A percentile compares a stretch with the other conserved stretches of the same genome.
phyloP scores from a whole-genome alignment of 2,888 invertebrate genomes.

The Scaptomyza caliginosa region DNA sequence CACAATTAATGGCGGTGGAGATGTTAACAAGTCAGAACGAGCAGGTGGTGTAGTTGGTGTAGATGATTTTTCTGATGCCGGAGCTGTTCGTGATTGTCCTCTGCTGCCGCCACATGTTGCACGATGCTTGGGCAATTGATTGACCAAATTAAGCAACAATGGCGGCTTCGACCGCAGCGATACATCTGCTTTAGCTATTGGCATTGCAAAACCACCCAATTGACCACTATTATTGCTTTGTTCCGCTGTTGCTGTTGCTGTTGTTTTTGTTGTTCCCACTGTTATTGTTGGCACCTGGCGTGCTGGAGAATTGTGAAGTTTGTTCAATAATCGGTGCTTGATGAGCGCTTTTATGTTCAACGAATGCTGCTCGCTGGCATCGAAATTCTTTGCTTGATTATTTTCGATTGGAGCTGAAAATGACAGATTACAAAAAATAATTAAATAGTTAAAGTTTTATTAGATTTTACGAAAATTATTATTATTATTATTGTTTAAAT shows the following conservation, averaged over 20 bases:
- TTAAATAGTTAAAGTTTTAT: too few species aligned
- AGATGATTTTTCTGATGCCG: neutral
- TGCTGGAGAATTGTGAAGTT: constrained; percentile 12
- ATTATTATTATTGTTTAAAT: neutral
- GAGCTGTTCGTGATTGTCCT: neutral
- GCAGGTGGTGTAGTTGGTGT: neutral
- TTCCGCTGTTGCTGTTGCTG: neutral
- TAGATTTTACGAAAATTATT: too few species aligned
- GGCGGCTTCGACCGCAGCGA: constrained; percentile 38
- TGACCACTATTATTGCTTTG: neutral
- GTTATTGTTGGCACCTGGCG: constrained; percentile 7
- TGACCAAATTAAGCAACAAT: constrained; percentile 55
- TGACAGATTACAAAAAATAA: too few species aligned
- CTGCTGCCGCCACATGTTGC: constrained; percentile 17
- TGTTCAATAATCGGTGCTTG: constrained; percentile 62
- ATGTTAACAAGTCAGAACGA: neutral
- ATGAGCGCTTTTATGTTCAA: constrained; percentile 51
- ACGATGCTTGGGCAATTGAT: constrained; percentile 57
- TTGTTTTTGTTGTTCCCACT: neutral
- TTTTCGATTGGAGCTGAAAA: constrained; percentile 28
- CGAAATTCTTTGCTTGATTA: constrained; percentile 2
- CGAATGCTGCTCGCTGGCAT: constrained; percentile 20
- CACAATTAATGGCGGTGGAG: constrained; percentile 66
- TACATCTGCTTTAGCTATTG: constrained; percentile 54
- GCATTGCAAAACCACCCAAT: constrained; percentile 13